Percentiles rank a stretch among this genome's conserved stretches.
These are phyloP conservation scores for Zosterops lateralis DNA, from an alignment of 2,113 vertebrate species.

Conservation along the genomic window DNA sequence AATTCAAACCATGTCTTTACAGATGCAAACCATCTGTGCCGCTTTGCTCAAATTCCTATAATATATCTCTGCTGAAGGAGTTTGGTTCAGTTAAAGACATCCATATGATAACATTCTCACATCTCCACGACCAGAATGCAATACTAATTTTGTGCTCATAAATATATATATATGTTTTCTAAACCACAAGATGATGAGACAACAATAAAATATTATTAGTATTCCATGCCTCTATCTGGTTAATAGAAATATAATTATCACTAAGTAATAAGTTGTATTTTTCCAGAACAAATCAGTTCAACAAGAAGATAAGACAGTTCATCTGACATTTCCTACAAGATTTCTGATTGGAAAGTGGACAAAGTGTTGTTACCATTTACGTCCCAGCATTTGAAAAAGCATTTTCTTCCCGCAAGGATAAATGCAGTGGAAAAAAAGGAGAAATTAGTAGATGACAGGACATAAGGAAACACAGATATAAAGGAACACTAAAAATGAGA, in stretches of 20 bases:
- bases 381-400: neutral
- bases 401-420: neutral
- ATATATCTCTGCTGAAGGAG: neutral
- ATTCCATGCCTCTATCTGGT: neutral
- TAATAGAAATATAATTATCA: neutral
- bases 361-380: neutral
- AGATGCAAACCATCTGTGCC: slow-evolving; percentile 34
- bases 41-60: neutral
- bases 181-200: neutral
- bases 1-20: slow-evolving; percentile 32
- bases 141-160: slow-evolving; percentile 2
- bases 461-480: neutral
- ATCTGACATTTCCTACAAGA: neutral
- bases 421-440: neutral
- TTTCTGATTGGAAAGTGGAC: neutral
- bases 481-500: neutral
- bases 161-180: neutral
- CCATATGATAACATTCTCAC: slow-evolving; percentile 23
- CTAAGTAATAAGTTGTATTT: neutral
- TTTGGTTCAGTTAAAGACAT: slow-evolving; percentile 27
- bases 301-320: neutral
- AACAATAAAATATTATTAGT: slow-evolving; percentile 4
- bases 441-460: neutral
- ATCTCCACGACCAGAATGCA: neutral
- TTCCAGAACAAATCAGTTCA: neutral